phyloP scores from a whole-genome alignment of 2,888 invertebrate genomes.

The Drosophila colorata region DNA sequence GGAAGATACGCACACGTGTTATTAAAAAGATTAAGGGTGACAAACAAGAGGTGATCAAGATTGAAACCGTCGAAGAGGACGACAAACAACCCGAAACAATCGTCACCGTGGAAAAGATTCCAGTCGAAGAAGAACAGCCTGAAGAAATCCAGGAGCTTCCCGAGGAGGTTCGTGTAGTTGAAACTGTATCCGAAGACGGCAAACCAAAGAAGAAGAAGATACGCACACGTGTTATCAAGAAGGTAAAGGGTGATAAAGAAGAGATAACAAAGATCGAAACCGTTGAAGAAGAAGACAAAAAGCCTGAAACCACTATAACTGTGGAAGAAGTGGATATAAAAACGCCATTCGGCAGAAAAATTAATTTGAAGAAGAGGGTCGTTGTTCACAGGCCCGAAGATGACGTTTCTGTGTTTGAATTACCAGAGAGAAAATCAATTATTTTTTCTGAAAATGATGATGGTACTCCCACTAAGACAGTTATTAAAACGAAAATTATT shows the following conservation, averaged over 20 bases:
- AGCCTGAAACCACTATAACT: conserved; percentile 59
- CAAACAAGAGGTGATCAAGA: conserved; percentile 69
- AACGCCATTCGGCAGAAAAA: conserved; percentile 40
- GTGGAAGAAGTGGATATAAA: conserved; percentile 56
- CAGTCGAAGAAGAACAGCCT: conserved; percentile 37
- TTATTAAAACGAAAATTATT: conserved; percentile 85
- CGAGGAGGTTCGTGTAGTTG: conserved; percentile 59
- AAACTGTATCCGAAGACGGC: conserved; percentile 56
- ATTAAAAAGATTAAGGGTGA: conserved; percentile 70
- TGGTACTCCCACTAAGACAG: conserved; percentile 83
- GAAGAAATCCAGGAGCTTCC: conserved; percentile 57
- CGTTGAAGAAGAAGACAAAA: conserved; percentile 60
- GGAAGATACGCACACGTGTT: conserved; percentile 65
- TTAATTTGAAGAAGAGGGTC: conserved; percentile 72
- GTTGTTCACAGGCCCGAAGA: conserved; percentile 76
- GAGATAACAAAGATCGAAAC: conserved; percentile 71
- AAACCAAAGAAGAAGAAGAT: conserved; percentile 55
- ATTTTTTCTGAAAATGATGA: conserved; percentile 84
- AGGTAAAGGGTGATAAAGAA: conserved; percentile 65
- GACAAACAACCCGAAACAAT: conserved; percentile 62
- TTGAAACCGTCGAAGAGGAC: conserved; percentile 71
- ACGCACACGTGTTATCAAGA: conserved; percentile 68
- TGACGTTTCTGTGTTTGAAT: conserved; percentile 78
- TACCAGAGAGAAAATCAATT: conserved; percentile 83
- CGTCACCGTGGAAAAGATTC: conserved; percentile 55